A percentile compares a stretch with the other conserved stretches of the same genome.
phyloP scores from a whole-genome alignment of 2,797 vertebrate genomes.

The Apogon talboti region DNA sequence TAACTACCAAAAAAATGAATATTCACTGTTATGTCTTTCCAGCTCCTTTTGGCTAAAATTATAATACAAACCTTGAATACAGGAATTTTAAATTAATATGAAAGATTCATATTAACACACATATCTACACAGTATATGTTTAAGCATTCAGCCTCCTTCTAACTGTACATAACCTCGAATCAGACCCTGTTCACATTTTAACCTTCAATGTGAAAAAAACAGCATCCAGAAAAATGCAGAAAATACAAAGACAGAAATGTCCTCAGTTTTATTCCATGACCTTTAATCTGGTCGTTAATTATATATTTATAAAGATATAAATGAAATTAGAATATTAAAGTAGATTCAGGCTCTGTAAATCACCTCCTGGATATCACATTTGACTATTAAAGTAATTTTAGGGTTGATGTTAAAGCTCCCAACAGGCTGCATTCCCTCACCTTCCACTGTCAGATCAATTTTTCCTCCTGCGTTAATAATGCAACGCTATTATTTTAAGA shows the following conservation, averaged over 20 bases:
- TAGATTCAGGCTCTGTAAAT: background rate
- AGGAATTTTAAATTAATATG: constrained; percentile 3
- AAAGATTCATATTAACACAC: background rate
- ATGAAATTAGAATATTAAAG: constrained; percentile 7
- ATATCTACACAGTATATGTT: background rate
- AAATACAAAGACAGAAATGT: background rate
- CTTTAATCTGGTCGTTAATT: constrained; percentile 30
- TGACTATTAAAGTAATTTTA: constrained; percentile 22
- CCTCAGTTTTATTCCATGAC: constrained; percentile 14
- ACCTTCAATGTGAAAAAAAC: background rate
- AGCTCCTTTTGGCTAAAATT: too few species aligned
- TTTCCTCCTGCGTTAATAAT: constrained; percentile 32
- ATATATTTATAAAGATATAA: constrained; percentile 2
- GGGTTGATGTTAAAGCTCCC: constrained; percentile 9
- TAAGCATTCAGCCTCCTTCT: background rate
- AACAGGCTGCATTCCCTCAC: constrained; percentile 62
- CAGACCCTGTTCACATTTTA: background rate
- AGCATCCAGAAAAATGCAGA: background rate
- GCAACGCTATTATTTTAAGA: constrained; percentile 55
- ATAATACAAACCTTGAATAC: constrained; percentile 20
- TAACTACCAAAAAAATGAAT: too few species aligned
- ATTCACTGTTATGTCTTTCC: too few species aligned
- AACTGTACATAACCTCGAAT: background rate
- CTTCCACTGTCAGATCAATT: constrained; percentile 34
- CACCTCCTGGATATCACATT: background rate